These are phyloP conservation scores for Myopa tessellatipennis DNA, from an alignment of 2,888 invertebrate genomes.

Conservation along the genomic window DNA sequence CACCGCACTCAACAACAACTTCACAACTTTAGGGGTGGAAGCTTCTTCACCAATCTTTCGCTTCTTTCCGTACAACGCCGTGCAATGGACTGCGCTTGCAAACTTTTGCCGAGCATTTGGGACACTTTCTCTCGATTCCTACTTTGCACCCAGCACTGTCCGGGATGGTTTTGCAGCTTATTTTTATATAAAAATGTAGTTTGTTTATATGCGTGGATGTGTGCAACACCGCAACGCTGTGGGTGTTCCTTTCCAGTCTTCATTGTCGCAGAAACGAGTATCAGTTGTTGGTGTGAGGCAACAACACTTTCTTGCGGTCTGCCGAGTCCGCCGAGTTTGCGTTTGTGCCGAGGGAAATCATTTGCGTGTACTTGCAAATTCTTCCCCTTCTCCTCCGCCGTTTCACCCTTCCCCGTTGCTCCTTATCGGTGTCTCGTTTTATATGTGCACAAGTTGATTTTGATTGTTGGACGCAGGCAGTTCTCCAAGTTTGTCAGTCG, in stretches of 20 bases:
- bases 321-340: background rate
- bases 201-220: too few species aligned
- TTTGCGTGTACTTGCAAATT: background rate
- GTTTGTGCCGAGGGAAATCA: conserved; percentile 1
- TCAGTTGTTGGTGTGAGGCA: too few species aligned
- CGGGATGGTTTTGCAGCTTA: too few species aligned
- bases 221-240: too few species aligned
- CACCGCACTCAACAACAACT: too few species aligned
- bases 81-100: background rate
- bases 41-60: too few species aligned
- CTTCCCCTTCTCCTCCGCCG: background rate
- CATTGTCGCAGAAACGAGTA: too few species aligned
- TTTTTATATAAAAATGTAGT: too few species aligned
- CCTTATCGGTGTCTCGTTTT: conserved; percentile 8
- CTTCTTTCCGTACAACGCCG: background rate
- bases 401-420: background rate
- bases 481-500: background rate
- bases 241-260: too few species aligned
- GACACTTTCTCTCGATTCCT: background rate
- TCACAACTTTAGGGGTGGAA: too few species aligned
- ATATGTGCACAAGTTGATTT: conserved; percentile 5
- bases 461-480: conserved; percentile 13
- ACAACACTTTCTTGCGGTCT: background rate
- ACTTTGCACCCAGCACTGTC: background rate
- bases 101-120: background rate